Evolutionary conservation across 2,113 vertebrate species (phyloP), one percentile per base, ranked within the genome.

Genomic region (Lepisosteus osseus): DNA sequence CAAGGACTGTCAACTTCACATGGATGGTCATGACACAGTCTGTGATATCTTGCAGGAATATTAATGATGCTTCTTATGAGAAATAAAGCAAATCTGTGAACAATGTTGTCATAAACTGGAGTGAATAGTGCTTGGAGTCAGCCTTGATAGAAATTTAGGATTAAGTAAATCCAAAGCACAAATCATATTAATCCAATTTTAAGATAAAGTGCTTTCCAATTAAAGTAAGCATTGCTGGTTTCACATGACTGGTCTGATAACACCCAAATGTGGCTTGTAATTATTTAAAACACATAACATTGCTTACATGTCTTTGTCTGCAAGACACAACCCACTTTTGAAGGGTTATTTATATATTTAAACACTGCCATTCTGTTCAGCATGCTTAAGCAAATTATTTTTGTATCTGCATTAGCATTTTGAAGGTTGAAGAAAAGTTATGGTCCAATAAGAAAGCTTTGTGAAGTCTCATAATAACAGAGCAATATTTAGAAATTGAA

Each of bases 241-340:
- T 45, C 54, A 68, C 66, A 29, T 45, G 17, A 11, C 45, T 68
- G 51, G 12, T 55, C 17, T 12, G 67, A 12, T 13, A 55, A 17
- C 40, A 41, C 54, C 29, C 67, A 56, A 45, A 68, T 41, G 67
- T 68, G 67, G 47, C 17, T 13, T 55, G 41, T 42, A 56, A 68
- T 55, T 41, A 41, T 40, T 54, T 54, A 15, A 56, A 42, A 55
- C n/a, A 41, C 7, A n/a, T 41, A 56, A 51, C 47, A 51, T 9
- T 5, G 47, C 47, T 9, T 51, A 51, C 1, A 51, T 6, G 9
- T 5, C 47, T 51, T 51, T 6, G 47, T 5, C 9, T 51, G 7
- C 6, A 14, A 29, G 1, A 11, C 14, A 3, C 17, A 14, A 15
- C 3, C 59, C 17, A 11, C 59, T 29, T 29, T 29, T 29, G 29